These are phyloP conservation scores for Euura lappo DNA, from an alignment of 1,140 invertebrate genomes.

Conservation along the genomic window DNA sequence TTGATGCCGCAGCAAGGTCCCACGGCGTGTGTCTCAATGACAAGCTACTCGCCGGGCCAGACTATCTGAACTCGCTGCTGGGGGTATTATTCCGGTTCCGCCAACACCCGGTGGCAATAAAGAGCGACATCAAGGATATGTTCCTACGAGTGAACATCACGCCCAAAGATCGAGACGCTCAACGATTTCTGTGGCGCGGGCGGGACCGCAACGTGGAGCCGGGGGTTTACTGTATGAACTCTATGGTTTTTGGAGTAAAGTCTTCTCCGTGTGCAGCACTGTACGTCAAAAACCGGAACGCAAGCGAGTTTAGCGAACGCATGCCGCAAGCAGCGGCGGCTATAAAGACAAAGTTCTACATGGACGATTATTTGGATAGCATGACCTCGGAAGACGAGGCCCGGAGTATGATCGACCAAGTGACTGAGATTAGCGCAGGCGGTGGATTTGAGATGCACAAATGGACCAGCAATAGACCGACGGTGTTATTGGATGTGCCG, in stretches of 20 bases:
- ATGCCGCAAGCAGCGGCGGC: slow-evolving; percentile 32
- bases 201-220: slow-evolving; percentile 15
- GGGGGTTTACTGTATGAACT: slow-evolving; percentile 38
- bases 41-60: slow-evolving; percentile 14
- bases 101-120: slow-evolving; percentile 20
- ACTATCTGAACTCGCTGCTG: slow-evolving; percentile 11
- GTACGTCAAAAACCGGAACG: slow-evolving; percentile 35
- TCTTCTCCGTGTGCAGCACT: slow-evolving; percentile 41
- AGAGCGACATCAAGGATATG: slow-evolving; percentile 40
- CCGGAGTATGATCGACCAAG: slow-evolving; percentile 25
- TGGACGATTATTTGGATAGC: slow-evolving; percentile 43
- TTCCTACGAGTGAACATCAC: slow-evolving; percentile 39
- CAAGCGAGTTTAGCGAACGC: slow-evolving; percentile 31
- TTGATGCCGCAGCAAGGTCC: slow-evolving; percentile 17
- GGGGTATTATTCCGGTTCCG: slow-evolving; percentile 16
- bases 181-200: slow-evolving; percentile 41
- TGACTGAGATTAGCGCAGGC: slow-evolving; percentile 30
- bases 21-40: slow-evolving; percentile 24
- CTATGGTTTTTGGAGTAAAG: slow-evolving; percentile 49
- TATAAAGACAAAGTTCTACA: slow-evolving; percentile 23
- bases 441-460: slow-evolving; percentile 40
- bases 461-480: slow-evolving; percentile 30
- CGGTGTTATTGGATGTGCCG: not conserved
- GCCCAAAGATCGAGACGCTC: slow-evolving; percentile 29
- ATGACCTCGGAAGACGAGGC: slow-evolving; percentile 23